These are phyloP conservation scores for Lutjanus argentimaculatus DNA, from an alignment of 2,797 vertebrate genomes.

Conservation along the genomic window DNA sequence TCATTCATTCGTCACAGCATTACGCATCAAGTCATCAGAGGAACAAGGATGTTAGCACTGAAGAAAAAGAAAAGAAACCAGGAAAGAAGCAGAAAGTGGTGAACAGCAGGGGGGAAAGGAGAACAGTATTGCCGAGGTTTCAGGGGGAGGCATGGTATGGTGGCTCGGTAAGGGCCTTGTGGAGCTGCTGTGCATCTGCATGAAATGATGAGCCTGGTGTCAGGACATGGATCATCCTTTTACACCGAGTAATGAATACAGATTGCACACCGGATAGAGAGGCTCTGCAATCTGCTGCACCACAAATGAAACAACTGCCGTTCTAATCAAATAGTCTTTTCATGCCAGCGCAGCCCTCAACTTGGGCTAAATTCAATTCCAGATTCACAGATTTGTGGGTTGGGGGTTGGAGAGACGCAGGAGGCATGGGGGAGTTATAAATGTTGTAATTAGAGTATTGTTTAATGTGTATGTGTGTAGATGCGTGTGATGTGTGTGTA, in stretches of 20 bases:
- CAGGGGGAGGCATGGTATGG: conserved; percentile 51
- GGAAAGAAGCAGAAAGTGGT: conserved; percentile 5
- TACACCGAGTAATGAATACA: conserved; percentile 85
- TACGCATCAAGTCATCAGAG: neutral
- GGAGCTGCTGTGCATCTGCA: conserved; percentile 83
- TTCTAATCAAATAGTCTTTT: conserved; percentile 88
- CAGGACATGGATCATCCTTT: conserved; percentile 85
- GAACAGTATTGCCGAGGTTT: conserved; percentile 39
- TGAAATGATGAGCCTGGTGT: conserved; percentile 84
- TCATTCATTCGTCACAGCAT: neutral
- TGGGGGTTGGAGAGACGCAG: conserved; percentile 72
- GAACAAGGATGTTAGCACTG: neutral
- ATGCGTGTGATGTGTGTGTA: conserved; percentile 54
- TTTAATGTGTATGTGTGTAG: conserved; percentile 79
- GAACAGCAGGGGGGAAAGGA: neutral
- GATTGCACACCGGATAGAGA: conserved; percentile 84
- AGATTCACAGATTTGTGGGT: conserved; percentile 83
- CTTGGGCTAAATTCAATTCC: conserved; percentile 87
- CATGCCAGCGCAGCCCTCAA: conserved; percentile 87
- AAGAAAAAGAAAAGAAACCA: conserved; percentile 8
- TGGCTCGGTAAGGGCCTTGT: conserved; percentile 73
- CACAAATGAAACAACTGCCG: conserved; percentile 88
- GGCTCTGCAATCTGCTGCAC: conserved; percentile 84
- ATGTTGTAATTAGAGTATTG: conserved; percentile 88
- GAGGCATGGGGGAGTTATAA: conserved; percentile 80